Evolutionary conservation across 2,113 vertebrate species (phyloP), one percentile per base, ranked within the genome.

Genomic region (Hyperopisus bebe): DNA sequence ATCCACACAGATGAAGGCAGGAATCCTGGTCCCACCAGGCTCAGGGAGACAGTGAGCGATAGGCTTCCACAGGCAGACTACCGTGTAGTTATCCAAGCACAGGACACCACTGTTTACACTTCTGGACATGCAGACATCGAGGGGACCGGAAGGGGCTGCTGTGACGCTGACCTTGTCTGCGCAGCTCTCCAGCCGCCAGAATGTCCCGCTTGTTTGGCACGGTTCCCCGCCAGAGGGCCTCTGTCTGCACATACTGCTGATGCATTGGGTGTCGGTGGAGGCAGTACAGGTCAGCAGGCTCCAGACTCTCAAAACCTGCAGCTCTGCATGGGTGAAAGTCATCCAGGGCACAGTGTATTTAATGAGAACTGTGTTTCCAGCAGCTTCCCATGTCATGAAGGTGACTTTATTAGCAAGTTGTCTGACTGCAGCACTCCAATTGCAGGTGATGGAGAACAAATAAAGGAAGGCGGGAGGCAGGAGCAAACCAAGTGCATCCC

Each of bases 21-120:
- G 91, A 92, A 94, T 93, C 90, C 90, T 91, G 91, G 92, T 93
- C 93, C 90, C 90, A 88, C 89, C 47, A 92, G 92, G 89, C 95
- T 94, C 92, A 93, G 90, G 92, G 94, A 96, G 94, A 92, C 91
- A 90, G 94, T 94, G 92, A 93, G 92, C 89, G 91, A 86, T 94
- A 94, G 95, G 92, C 89, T 70, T 91, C 87, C 94, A 27, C 77
- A 62, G 51, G 21, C 74, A 83, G 88, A 89, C 88, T 83, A 27
- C 77, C 3, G 47, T 35, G 47, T 27, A 51, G 88, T 39, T 80
- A 80, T 89, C 70, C 17, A 77, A 46, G 47, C n/a, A 7, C 88
- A 80, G 66, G 66, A 27, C n/a, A n/a, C n/a, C 70, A 47, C 8
- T 89, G 88, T 89, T 88, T 88, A 88, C 46, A 13, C 46, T 70